Evolutionary conservation across 2,888 invertebrate species (phyloP).

Genomic region (Spodoptera picta): DNA sequence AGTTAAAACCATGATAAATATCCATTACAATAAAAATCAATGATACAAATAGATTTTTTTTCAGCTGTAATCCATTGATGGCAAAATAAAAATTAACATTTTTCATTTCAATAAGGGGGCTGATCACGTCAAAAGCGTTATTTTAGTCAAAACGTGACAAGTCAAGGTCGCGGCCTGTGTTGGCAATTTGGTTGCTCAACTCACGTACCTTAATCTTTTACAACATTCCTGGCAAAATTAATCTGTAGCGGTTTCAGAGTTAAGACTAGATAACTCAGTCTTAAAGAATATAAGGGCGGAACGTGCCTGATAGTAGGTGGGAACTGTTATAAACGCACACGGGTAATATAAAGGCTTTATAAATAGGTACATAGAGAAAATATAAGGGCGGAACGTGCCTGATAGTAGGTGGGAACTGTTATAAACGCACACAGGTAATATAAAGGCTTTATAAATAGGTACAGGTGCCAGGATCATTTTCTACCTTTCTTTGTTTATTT

Average conservation of each 20-base stretch:
- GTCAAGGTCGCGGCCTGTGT: slow-evolving; percentile 33
- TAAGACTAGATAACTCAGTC: slow-evolving; percentile 30
- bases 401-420: slow-evolving; percentile 6
- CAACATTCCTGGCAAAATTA: slow-evolving; percentile 67
- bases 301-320: slow-evolving; percentile 25
- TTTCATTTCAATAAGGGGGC: too few relatives aligned
- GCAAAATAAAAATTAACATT: too few relatives aligned
- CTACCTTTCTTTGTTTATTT: too few relatives aligned
- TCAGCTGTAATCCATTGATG: too few relatives aligned
- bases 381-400: slow-evolving; percentile 34
- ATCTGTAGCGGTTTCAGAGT: slow-evolving; percentile 58
- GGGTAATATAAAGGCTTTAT: not conserved
- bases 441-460: not conserved
- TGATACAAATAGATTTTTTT: too few relatives aligned
- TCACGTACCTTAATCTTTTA: slow-evolving; percentile 60
- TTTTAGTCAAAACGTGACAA: slow-evolving; percentile 22
- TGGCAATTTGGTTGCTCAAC: slow-evolving; percentile 24
- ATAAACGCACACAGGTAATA: slow-evolving; percentile 4
- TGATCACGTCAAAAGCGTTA: slow-evolving; percentile 17
- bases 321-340: slow-evolving; percentile 8
- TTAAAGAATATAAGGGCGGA: slow-evolving; percentile 37
- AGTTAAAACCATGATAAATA: too few relatives aligned
- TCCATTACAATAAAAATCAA: too few relatives aligned
- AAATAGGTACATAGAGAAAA: too few relatives aligned
- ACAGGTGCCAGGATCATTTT: too few relatives aligned